Evolutionary conservation across 2,888 invertebrate species (phyloP), one percentile per base, ranked within the genome.

Genomic region (Nebria salina): DNA sequence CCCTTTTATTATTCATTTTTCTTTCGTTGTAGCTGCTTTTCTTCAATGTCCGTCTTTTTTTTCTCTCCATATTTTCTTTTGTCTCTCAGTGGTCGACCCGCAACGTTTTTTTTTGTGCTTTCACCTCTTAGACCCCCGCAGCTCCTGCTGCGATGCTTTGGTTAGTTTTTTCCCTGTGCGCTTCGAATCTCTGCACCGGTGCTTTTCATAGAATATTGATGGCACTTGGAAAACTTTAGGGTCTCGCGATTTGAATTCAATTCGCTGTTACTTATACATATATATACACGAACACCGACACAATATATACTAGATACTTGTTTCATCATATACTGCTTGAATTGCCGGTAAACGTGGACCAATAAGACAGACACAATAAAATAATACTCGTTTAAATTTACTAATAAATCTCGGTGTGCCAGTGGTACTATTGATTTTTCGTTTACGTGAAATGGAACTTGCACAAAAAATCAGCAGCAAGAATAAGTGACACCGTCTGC

Each of bases 181-280:
- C 73, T 41, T 3, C 42, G 75, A 75, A 80, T 80, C 80, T 80
- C 80, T 75, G 80, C 75, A 80, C 80, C 80, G 75, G 80, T 80
- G 80, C 75, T 75, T 80, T 80, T 80, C 80, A 80, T 80, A 80
- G 80, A 80, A 75, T 80, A 80, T 80, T 80, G 80, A 80, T 80
- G 80, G 80, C 75, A 80, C 80, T 80, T 80, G 80, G 80, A 80
- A 72, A 80, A 80, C 72, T 80, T 80, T 75, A 75, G 80, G 75
- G 80, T 80, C 75, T 75, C 64, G 15, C 75, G 80, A 80, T 80
- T 75, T 80, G 80, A 80, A 80, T 80, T 80, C 80, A 80, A 80
- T 80, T 80, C 80, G 70, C 80, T 80, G 75, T 80, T 80, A 80
- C 75, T 54, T 66, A 72, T 72, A 79, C 74, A 65, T 8, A 65